Evolutionary conservation across 2,888 invertebrate genomes (phyloP).

Genomic region (Sicus ferrugineus): DNA sequence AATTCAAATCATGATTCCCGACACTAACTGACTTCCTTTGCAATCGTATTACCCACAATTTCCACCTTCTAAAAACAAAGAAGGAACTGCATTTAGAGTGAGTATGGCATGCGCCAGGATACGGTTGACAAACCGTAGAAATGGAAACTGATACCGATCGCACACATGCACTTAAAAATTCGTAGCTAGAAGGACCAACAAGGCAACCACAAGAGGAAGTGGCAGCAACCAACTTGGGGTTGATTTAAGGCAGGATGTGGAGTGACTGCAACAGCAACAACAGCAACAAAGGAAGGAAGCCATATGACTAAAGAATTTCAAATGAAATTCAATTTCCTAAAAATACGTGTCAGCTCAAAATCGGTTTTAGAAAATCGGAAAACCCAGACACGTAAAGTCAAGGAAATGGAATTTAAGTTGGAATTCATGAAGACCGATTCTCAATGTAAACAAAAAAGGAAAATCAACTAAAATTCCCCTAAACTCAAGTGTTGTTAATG

Average conservation of each 20-base stretch:
- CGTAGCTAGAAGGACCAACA: not conserved
- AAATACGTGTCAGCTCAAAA: too few species aligned
- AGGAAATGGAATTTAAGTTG: too few species aligned
- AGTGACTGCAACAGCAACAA: not conserved
- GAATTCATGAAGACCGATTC: too few species aligned
- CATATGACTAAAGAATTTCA: too few species aligned
- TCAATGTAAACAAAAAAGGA: not conserved
- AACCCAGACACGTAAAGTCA: too few species aligned
- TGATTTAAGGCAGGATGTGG: conserved; percentile 10
- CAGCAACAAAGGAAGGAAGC: not conserved
- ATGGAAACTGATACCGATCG: conserved; percentile 19
- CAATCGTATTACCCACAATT: too few species aligned
- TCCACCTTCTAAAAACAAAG: too few species aligned
- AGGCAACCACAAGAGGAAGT: conserved; percentile 27
- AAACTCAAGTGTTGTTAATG: conserved; percentile 18
- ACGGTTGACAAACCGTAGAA: conserved; percentile 10
- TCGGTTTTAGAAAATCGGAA: too few species aligned
- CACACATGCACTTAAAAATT: conserved; percentile 6
- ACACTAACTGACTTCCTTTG: too few species aligned
- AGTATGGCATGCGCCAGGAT: conserved; percentile 25
- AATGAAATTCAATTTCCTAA: too few species aligned
- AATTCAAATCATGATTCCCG: too few species aligned
- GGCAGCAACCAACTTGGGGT: conserved; percentile 8
- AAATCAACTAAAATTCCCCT: not conserved
- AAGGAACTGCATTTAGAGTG: too few species aligned